Base-by-base conservation (phyloP, 2,113 vertebrate species). In the Pelecanoides urinatrix region DNA sequence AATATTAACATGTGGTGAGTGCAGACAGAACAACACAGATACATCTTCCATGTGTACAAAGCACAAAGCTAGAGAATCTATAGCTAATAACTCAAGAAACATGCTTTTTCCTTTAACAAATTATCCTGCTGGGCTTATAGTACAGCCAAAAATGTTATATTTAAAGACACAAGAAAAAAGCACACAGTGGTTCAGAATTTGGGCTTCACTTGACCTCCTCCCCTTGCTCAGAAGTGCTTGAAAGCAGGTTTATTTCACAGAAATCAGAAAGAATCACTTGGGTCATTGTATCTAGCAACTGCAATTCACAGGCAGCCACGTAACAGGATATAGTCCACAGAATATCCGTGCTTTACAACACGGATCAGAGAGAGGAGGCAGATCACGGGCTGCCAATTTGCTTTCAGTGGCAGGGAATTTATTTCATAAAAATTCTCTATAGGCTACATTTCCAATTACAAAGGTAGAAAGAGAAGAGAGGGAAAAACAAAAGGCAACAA, bases 291-390 rank as follows among this genome's bases (percentile, higher is more conserved):
- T 18, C 12, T 36, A 71, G n/a, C 14, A 59, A 52, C 6, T 56
- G 29, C 44, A 63, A 26, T n/a, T 38, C 19, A 61, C 13, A 56
- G 19, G 15, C 4, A 73, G 32, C 9, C 80, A 62, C 0, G 1
- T 20, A 62, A 71, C 4, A 42, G 21, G 34, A 56, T 21, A 32
- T 0, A 61, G n/a, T 9, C 15, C 79, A 77, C 22, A 36, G n/a
- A 36, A 61, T 5, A 73, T 59, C 16, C 71, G 34, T 22, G 16
- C n/a, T 47, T 62, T 38, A 7, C 7, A 44, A 45, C 13, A 50
- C 0, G 0, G n/a, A 55, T 47, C 22, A 83, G 13, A 65, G 17
- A 67, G 15, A 30, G 44, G 20, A 50, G 9, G 23, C 30, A 63
- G n/a, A 61, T 22, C 38, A 55, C 0, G 0, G 40, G 32, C 71